Evolutionary conservation across 2,797 vertebrate species (phyloP).

Genomic region (Falco berigora): DNA sequence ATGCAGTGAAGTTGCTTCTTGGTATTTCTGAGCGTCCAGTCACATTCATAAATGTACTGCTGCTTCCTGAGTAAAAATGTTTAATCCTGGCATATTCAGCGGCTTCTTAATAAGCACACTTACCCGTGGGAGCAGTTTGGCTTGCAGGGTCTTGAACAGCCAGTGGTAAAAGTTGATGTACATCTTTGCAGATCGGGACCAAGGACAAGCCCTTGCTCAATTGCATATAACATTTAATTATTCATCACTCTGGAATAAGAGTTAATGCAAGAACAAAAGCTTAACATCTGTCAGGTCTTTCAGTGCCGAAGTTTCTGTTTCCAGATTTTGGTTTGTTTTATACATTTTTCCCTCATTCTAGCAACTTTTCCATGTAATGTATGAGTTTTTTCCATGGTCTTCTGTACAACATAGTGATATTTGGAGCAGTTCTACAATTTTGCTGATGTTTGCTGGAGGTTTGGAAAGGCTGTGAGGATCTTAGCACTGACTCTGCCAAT

Average conservation of each 20-base stretch:
- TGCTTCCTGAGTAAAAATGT: not conserved
- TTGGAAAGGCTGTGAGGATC: not conserved
- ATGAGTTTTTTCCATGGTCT: not conserved
- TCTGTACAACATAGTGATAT: not conserved
- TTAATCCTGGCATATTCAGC: too few species aligned
- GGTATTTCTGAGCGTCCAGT: not conserved
- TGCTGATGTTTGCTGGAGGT: not conserved
- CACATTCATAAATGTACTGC: not conserved
- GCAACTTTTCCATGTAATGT: not conserved
- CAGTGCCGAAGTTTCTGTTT: not conserved
- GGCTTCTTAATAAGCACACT: not conserved
- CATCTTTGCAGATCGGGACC: accelerated
- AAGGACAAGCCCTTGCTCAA: not conserved
- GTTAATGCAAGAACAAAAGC: not conserved
- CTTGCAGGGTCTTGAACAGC: not conserved
- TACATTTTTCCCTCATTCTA: not conserved
- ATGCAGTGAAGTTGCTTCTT: not conserved
- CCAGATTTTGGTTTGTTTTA: not conserved
- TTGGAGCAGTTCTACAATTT: not conserved
- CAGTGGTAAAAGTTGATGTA: not conserved
- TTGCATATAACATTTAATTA: not conserved
- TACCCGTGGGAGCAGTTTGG: not conserved
- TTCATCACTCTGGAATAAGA: not conserved
- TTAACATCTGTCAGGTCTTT: not conserved
- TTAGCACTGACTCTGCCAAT: not conserved